Base-by-base conservation (phyloP, 23 tunicate genomes). In the Trididemnum miniatum region DNA sequence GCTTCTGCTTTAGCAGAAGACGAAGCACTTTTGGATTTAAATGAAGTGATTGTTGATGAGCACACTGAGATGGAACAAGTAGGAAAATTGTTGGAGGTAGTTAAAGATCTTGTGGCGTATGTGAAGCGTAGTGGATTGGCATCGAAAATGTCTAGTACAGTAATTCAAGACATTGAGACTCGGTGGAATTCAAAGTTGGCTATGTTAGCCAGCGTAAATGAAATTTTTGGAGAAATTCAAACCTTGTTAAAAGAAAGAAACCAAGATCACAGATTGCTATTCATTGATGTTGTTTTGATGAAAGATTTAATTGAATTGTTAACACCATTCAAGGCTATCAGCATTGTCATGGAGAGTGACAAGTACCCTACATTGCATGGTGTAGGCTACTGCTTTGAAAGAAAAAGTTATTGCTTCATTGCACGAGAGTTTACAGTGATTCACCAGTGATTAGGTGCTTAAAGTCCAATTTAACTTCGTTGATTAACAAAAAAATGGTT, bases 321-420 rank as follows among this genome's bases (percentile, higher is more conserved):
- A 1, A 23, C 34, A 59, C 83, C 83, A 2, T 79, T 79, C 34
- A 79, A 79, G 35, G 34, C 31, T 1, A 35, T 60, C 20, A 40
- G 25, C 1, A 57, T 22, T 35, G 72, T 72, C n/a, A 79, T 79
- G 83, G 83, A 79, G 34, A 50, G 72, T 1, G 83, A 79, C 83
- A 74, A 39, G 80, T 74, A 79, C 51, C 71, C 83, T 1, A 79
- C 83, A 22, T 26, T 79, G 15, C 83, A 79, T 59, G 72, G 83
- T 57, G 83, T 79, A n/a, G n/a, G n/a, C n/a, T n/a, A 20, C 49
- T 79, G 9, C 62, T 79, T 0, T 79, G 83, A 72, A 79, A 60
- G n/a, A n/a, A 60, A 34, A 60, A 76, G 15, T 25, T 79, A 34
- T 57, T 57, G 83, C 35, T 26, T 18, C 83, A 79, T 60, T 79